phyloP scores from a whole-genome alignment of 2,797 vertebrate species.

The Tamandua tetradactyla region DNA sequence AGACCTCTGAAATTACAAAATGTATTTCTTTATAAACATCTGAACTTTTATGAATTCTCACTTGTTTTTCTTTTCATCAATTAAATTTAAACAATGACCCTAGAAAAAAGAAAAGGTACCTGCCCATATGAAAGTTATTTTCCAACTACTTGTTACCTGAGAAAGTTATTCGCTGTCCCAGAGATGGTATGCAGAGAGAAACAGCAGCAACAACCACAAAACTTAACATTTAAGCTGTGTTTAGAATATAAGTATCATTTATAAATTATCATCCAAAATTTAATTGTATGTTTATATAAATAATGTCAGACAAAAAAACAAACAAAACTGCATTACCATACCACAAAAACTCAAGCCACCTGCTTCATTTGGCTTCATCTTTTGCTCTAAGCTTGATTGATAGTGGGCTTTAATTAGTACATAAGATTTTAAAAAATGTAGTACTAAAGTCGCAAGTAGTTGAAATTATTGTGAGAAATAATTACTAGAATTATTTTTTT shows the following conservation, averaged over 20 bases:
- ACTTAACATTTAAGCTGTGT: not conserved
- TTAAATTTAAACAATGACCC: not conserved
- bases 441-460: not conserved
- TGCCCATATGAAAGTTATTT: not conserved
- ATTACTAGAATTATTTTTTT: not conserved
- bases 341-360: accelerated
- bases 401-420: not conserved
- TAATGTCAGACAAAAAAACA: not conserved
- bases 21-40: not conserved
- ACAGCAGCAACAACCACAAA: not conserved
- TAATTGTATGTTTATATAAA: constrained; percentile 50
- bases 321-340: not conserved
- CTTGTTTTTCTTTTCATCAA: not conserved
- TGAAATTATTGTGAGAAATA: not conserved
- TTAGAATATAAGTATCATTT: constrained; percentile 55
- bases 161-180: not conserved
- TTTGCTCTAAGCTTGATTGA: not conserved
- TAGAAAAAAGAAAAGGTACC: not conserved
- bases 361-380: not conserved
- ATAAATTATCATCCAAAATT: constrained; percentile 50
- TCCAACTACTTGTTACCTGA: not conserved
- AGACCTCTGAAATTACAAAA: not conserved
- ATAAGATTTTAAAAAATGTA: constrained; percentile 31
- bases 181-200: not conserved
- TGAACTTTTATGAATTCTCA: not conserved